Percentiles rank a stretch among this genome's conserved stretches.
Evolutionary conservation across 2,888 invertebrate species (phyloP).

Genomic region (Drosophila heteroneura): DNA sequence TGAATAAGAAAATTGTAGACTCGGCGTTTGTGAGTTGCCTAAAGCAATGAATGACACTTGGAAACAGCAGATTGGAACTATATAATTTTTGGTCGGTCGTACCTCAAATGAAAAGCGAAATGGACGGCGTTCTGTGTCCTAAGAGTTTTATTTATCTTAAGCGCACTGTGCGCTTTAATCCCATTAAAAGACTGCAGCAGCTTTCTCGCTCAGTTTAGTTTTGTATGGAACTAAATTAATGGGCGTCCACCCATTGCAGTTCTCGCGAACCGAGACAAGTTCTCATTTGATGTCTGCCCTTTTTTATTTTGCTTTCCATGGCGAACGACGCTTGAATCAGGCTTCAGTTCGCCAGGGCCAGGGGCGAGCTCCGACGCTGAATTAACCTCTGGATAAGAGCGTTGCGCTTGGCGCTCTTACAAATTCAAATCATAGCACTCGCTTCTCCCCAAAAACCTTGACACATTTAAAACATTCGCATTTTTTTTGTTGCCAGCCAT

Average conservation of each 20-base stretch:
- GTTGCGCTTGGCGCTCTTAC: constrained; percentile 22
- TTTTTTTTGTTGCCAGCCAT: constrained; percentile 26
- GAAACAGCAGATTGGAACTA: not conserved
- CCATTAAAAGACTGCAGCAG: constrained; percentile 32
- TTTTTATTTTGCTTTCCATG: constrained; percentile 26
- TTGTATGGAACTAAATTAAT: constrained; percentile 70
- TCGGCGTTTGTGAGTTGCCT: not conserved
- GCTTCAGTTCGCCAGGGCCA: constrained; percentile 36
- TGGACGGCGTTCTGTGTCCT: not conserved
- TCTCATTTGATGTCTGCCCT: constrained; percentile 63
- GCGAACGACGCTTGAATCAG: constrained; percentile 30
- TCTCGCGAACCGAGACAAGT: constrained; percentile 53
- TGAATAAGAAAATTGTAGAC: constrained; percentile 1
- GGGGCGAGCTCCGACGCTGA: constrained; percentile 41
- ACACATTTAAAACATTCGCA: constrained; percentile 61
- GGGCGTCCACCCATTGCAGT: constrained; percentile 54
- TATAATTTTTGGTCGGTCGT: not conserved
- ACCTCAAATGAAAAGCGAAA: not conserved
- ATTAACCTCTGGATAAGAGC: constrained; percentile 68
- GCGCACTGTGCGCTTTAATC: constrained; percentile 44
- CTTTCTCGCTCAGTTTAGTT: constrained; percentile 53
- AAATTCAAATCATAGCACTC: constrained; percentile 62
- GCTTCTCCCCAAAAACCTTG: constrained; percentile 57
- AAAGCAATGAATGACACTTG: constrained; percentile 2
- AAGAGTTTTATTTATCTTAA: constrained; percentile 13